phyloP scores from a whole-genome alignment of 2,797 vertebrate genomes.

The Tapirus indicus region DNA sequence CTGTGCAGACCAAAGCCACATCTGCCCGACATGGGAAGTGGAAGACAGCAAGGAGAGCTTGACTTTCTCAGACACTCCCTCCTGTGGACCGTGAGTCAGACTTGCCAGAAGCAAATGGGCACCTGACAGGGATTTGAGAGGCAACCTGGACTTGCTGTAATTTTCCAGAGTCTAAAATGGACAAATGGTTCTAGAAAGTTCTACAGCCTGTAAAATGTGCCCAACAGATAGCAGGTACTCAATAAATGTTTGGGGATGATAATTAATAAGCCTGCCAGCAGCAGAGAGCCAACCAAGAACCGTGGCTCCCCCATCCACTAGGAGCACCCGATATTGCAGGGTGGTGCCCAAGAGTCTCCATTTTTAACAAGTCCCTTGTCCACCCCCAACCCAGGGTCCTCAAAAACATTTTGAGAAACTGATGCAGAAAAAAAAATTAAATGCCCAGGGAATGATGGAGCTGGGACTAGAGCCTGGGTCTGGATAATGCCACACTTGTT shows the following conservation, averaged over 20 bases:
- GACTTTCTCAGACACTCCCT: not conserved
- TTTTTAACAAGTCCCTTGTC: not conserved
- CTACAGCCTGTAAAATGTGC: not conserved
- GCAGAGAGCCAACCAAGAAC: not conserved
- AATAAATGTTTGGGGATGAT: not conserved
- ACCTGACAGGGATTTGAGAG: constrained; percentile 12
- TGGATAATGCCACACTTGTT: not conserved
- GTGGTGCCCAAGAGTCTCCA: not conserved
- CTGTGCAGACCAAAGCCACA: not conserved
- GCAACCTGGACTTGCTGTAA: not conserved
- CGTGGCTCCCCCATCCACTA: no score
- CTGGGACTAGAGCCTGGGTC: not conserved
- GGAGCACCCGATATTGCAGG: not conserved
- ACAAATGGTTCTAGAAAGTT: not conserved
- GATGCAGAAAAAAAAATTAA: not conserved
- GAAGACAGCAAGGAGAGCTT: not conserved
- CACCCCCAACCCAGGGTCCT: not conserved
- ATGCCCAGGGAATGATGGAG: not conserved
- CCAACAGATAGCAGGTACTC: not conserved
- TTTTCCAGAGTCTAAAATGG: constrained; percentile 63
- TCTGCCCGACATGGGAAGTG: accelerated
- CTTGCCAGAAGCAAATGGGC: not conserved
- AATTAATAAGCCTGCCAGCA: not conserved
- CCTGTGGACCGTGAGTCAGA: not conserved
- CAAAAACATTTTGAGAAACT: not conserved